Evolutionary conservation across 2,888 invertebrate genomes (phyloP), one percentile per base, ranked within the genome.

Genomic region (Pyrgus malvae): DNA sequence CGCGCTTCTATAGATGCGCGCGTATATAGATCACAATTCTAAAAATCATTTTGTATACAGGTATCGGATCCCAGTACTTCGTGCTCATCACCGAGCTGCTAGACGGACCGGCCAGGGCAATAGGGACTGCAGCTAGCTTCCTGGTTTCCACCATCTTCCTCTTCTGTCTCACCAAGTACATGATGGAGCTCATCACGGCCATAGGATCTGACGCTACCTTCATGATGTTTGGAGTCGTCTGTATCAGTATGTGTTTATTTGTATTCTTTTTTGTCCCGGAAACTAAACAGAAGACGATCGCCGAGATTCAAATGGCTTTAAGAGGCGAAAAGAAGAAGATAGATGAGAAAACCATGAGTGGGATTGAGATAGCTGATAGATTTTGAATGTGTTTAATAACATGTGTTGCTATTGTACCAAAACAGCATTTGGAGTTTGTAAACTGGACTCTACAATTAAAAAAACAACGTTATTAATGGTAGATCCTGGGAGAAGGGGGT

Each of bases 201-300:
- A 58, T 82, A 0, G 83, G 83, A 0, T 64, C 78, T 0, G 67
- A 75, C 0, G 51, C 62, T 0, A 78, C 75, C 0, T 81, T 76
- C 48, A 76, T 75, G 72, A 23, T 65, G 3, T 77, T 78, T 29
- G 65, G 67, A 8, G 60, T 62, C 0, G 66, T 65, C n/a, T 72
- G 70, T 42, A 46, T 77, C 2, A 9, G 67, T 1, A 57, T 67
- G 0, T 62, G 65, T 41, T 0, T 69, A 1, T 77, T 77, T 19
- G 63, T 79, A 2, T 17, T 68, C n/a, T 70, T 70, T 33, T 67
- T 64, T 27, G 57, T 85, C 1, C 85, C 85, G 0, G 84, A 85
- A 40, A 85, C 84, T 1, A 83, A 82, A 21, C 83, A 81, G 2
- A 83, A 76, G 50, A 72, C 70, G 0, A 75, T 84, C 23, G 63